Conservation (phyloP, 2,797 vertebrate species). For the Tapera naevia region DNA sequence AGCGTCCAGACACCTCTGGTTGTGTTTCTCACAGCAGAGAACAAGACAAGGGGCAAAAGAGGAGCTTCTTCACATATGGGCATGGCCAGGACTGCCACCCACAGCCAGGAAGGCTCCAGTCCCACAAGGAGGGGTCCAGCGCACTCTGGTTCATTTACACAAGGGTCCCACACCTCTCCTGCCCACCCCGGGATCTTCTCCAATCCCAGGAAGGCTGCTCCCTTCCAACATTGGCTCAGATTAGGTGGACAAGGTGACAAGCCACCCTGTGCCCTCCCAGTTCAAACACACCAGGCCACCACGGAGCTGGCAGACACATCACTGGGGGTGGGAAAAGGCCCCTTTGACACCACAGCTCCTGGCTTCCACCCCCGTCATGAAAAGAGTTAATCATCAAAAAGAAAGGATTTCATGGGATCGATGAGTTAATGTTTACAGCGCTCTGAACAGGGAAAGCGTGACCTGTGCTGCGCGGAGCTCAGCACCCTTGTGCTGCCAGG, state of each 20-base stretch:
- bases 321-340: accelerated
- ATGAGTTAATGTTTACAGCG: conserved; percentile 41
- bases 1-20: background rate
- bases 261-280: background rate
- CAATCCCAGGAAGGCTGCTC: background rate
- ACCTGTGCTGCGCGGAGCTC: background rate
- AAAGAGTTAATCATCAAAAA: background rate
- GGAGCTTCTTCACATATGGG: background rate
- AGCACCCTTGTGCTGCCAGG: background rate
- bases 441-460: background rate
- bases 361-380: accelerated
- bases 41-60: background rate
- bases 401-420: background rate
- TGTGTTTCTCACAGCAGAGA: background rate
- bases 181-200: background rate
- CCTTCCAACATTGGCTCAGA: background rate
- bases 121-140: background rate
- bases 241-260: background rate
- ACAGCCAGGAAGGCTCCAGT: background rate
- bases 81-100: background rate
- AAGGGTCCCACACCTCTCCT: background rate
- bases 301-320: background rate
- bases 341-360: background rate
- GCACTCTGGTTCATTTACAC: accelerated
- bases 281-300: background rate